Conservation (phyloP, 2,888 invertebrate species). For the Melikaiella ostensackeni region DNA sequence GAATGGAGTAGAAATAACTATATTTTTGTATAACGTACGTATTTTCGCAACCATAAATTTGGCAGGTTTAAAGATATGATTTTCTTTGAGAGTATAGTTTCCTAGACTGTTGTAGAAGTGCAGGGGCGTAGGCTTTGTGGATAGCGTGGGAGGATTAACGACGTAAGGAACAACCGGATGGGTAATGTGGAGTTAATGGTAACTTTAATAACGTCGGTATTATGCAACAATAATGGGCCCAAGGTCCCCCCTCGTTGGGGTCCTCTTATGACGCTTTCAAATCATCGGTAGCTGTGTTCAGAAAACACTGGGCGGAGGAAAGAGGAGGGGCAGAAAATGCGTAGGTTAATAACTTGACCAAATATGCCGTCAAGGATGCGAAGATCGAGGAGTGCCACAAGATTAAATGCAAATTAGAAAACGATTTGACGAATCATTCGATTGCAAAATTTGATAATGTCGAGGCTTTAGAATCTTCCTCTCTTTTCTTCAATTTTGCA, state of each 20-base stretch:
- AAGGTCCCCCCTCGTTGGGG: constrained; percentile 59
- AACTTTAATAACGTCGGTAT: constrained; percentile 61
- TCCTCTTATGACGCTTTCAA: constrained; percentile 40
- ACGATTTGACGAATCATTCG: not conserved
- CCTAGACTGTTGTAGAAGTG: not conserved
- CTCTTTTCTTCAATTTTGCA: not conserved
- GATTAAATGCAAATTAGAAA: constrained; percentile 18
- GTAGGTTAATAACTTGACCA: constrained; percentile 50
- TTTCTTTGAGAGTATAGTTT: not conserved
- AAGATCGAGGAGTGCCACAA: constrained; percentile 49
- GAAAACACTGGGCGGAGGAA: constrained; percentile 46
- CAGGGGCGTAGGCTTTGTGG: constrained; percentile 16
- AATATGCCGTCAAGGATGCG: constrained; percentile 47
- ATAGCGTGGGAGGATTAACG: constrained; percentile 34
- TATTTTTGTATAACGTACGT: not conserved
- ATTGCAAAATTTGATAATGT: not conserved
- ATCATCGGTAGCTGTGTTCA: constrained; percentile 28
- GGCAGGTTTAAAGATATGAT: not conserved
- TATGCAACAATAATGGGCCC: constrained; percentile 70
- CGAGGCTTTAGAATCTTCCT: not conserved
- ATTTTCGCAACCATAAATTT: not conserved
- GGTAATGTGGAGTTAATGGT: constrained; percentile 58
- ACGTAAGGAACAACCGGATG: constrained; percentile 41
- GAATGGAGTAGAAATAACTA: not conserved
- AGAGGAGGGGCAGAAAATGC: constrained; percentile 27